A percentile compares a stretch with the other conserved stretches of the same genome.
Evolutionary conservation across 1,140 invertebrate species (phyloP).

Genomic region (Thalassaphorura encarpata): DNA sequence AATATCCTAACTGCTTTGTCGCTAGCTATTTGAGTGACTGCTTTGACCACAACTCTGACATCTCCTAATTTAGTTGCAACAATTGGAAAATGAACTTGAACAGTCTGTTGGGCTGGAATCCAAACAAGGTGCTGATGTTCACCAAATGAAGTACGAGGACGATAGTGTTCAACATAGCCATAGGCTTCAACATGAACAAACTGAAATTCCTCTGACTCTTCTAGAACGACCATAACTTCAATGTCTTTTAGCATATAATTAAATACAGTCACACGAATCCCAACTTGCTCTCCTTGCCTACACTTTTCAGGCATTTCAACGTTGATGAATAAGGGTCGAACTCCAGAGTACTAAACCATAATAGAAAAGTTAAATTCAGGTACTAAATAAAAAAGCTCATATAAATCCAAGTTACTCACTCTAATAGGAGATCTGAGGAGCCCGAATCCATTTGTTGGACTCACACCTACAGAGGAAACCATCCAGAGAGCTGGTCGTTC

Average conservation of each 20-base stretch:
- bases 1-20: conserved; percentile 62
- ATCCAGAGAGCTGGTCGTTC: conserved; percentile 77
- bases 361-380: not conserved
- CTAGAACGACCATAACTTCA: conserved; percentile 73
- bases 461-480: conserved; percentile 82
- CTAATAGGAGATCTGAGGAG: conserved; percentile 66
- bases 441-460: conserved; percentile 71
- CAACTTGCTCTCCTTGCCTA: conserved; percentile 85
- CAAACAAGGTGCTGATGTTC: conserved; percentile 91
- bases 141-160: conserved; percentile 74
- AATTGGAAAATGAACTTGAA: conserved; percentile 78
- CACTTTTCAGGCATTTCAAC: conserved; percentile 80
- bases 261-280: conserved; percentile 81
- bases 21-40: conserved; percentile 71
- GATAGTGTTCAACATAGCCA: conserved; percentile 66
- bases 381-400: not conserved
- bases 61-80: conserved; percentile 70
- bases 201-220: conserved; percentile 77
- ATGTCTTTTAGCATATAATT: conserved; percentile 80
- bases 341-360: conserved; percentile 57
- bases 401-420: conserved; percentile 40
- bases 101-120: conserved; percentile 64
- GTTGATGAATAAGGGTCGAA: conserved; percentile 86
- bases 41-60: conserved; percentile 68
- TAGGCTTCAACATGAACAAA: conserved; percentile 89